Base-by-base conservation (phyloP, 2,113 vertebrate species). In the Typhlomys cinereus region DNA sequence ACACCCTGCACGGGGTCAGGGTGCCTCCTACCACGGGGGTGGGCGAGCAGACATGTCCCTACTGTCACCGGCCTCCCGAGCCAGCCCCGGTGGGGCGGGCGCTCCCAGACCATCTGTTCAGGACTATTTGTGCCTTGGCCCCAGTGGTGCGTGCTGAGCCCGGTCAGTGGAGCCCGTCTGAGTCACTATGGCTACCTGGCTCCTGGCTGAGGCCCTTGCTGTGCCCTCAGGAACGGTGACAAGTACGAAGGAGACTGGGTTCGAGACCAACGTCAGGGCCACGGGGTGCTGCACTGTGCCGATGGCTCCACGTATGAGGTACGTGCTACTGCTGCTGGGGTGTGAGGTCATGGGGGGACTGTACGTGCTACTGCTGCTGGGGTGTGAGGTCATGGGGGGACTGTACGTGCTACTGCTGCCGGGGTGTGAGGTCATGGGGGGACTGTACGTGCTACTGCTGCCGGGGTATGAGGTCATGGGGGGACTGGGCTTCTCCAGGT, bases 221-320 rank as follows among this genome's bases (percentile, higher is more conserved):
- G 21, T 89, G 71, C 74, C 85, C 96, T 54, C 92, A 98, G 98
- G 91, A 98, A 97, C 4, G 96, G 98, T 0, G 98, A 98, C 88
- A 64, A 81, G 31, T 98, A 97, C 17, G 94, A 98, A 25, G 98
- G 97, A 0, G 92, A 97, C 91, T 98, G 98, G 98, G 92, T 98
- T 31, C 93, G 27, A 90, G 98, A 97, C 92, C 97, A 92, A 81
- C 97, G 97, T 57, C 98, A 98, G 91, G 98, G 98, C 44, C 98
- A 98, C 5, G 98, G 98, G 25, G 79, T 96, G 61, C 95, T 98
- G 41, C 34, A 23, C 71, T 89, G 44, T 5, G 84, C 67, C 0
- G 95, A 98, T 0, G 97, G 98, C 75, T 97, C 97, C 39, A 88
- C 95, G 13, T 98, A 97, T 3, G 92, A 98, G 97, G 98, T 98